Evolutionary conservation across 2,113 vertebrate species (phyloP), one percentile per base, ranked within the genome.

Genomic region (Ariopsis seemanni): DNA sequence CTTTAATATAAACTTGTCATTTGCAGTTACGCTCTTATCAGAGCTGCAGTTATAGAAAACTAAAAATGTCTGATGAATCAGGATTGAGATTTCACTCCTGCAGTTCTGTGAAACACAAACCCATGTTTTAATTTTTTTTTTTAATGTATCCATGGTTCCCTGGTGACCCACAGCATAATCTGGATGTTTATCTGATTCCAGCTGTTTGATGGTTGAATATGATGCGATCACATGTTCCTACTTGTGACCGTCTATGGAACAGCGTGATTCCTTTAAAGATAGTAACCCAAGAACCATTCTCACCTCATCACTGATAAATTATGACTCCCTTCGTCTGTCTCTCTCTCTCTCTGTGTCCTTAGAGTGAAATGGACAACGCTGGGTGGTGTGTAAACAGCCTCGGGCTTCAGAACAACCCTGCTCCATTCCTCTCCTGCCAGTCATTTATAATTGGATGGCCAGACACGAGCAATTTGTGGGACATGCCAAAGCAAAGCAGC

Each of bases 391-490:
- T 91, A 93, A 94, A 93, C 90, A 93, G 91, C 93, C 91, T 0
- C 15, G 74, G 92, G 87, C 89, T 79, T 34, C 88, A 89, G 69
- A 87, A 83, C 89, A 90, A 90, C 90, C 86, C 85, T 85, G 90
- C 90, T 88, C 7, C 18, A 89, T 82, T 89, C 87, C 90, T 89
- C 90, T 90, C 85, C 91, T 94, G 95, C 93, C 94, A 94, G 90
- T 95, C 95, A 95, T 89, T 90, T 92, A 91, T 94, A 95, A 94
- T 95, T 94, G 92, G 92, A 92, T 90, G 90, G 90, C 89, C 92
- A 93, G 85, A 90, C 87, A 87, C 72, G 82, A 88, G 82, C 91
- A 92, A 90, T 92, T 93, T 89, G 88, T 91, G 84, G 92, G 92
- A 92, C 82, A 88, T 91, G 93, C 91, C 58, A 88, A 84, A 82